A percentile compares a stretch with the other conserved stretches of the same genome.
Conservation (phyloP, 2,888 invertebrate species). For the Halocaridina rubra region DNA sequence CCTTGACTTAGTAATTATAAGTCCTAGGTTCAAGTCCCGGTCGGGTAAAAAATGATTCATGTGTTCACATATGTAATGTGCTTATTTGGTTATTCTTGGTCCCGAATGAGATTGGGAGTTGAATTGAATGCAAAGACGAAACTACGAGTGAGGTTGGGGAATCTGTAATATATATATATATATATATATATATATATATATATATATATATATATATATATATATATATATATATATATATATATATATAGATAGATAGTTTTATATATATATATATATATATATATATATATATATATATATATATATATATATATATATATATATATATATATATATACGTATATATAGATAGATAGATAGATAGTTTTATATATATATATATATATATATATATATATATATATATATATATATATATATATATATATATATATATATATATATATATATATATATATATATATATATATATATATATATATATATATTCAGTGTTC, state of each 20-base stretch:
- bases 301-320: neutral
- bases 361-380: neutral
- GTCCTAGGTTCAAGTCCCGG: no score
- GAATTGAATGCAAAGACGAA: no score
- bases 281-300: neutral
- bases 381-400: neutral
- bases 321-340: neutral
- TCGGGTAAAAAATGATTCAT: no score
- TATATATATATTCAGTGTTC: neutral
- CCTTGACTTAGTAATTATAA: no score
- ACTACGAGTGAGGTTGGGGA: no score
- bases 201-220: neutral
- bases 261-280: neutral
- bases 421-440: neutral
- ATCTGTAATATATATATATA: neutral
- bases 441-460: neutral
- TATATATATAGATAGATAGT: neutral
- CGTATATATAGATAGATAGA: neutral
- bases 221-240: neutral
- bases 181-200: neutral
- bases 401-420: neutral
- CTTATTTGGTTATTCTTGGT: no score
- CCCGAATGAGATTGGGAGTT: no score
- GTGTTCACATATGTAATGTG: no score
- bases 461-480: neutral